Evolutionary conservation across 2,113 vertebrate species (phyloP).

Genomic region (Casuarius casuarius): DNA sequence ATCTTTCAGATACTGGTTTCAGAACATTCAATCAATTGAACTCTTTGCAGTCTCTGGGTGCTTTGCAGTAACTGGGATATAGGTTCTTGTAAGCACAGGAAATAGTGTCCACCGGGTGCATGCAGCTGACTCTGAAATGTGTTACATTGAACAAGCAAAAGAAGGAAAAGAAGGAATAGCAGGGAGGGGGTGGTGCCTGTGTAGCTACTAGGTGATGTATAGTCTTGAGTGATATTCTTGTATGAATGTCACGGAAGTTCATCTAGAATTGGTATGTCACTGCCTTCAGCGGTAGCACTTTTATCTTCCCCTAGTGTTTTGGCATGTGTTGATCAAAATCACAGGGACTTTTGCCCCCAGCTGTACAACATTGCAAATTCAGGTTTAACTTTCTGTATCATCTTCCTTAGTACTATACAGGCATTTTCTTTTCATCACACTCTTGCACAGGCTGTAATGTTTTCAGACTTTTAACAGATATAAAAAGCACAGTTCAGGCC

Average conservation of each 20-base stretch:
- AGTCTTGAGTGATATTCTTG: background rate
- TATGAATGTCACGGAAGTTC: background rate
- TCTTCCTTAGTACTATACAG: background rate
- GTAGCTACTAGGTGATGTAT: background rate
- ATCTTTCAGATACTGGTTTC: accelerated
- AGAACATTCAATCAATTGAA: background rate
- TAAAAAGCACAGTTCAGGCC: background rate
- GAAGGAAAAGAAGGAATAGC: background rate
- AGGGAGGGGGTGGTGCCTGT: background rate
- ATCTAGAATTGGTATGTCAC: background rate
- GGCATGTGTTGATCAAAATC: background rate
- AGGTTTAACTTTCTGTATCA: background rate
- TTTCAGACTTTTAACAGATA: background rate
- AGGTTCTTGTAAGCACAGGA: background rate
- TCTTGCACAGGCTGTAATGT: background rate
- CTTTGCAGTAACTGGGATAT: background rate
- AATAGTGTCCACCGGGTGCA: background rate
- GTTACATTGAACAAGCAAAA: background rate
- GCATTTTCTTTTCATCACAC: background rate
- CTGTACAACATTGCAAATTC: background rate
- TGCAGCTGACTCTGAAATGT: background rate
- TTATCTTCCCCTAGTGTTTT: background rate
- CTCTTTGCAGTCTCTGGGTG: background rate
- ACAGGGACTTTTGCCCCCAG: background rate
- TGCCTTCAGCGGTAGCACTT: background rate